Conservation (phyloP, 1,140 invertebrate genomes). For the Meteorus sp. region DNA sequence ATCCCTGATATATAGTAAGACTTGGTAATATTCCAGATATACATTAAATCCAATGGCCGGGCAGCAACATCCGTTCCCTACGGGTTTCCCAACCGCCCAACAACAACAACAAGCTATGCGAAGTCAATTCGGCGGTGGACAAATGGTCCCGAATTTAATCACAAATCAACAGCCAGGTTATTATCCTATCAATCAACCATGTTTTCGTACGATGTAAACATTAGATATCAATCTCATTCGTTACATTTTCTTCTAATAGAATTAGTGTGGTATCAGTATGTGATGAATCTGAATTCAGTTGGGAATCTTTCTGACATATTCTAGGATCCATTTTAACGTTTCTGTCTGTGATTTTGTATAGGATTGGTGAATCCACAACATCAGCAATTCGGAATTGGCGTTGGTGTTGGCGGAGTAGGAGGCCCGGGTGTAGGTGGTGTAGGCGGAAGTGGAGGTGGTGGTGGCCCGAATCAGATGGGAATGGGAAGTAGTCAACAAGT, state of each 20-base stretch:
- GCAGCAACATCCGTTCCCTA: constrained; percentile 63
- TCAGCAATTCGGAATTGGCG: constrained; percentile 53
- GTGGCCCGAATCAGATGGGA: constrained; percentile 44
- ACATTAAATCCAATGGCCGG: too few relatives aligned
- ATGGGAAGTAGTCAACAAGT: constrained; percentile 54
- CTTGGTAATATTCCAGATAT: too few relatives aligned
- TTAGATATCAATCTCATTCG: too few relatives aligned
- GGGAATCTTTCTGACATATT: too few relatives aligned
- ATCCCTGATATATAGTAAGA: too few relatives aligned
- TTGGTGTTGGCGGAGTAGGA: constrained; percentile 41
- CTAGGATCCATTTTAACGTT: too few relatives aligned
- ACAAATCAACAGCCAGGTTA: constrained; percentile 53
- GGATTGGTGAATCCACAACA: constrained; percentile 51
- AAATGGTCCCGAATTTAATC: constrained; percentile 62
- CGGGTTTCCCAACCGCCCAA: constrained; percentile 62
- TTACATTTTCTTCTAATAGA: too few relatives aligned
- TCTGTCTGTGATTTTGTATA: too few relatives aligned
- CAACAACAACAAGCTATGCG: constrained; percentile 60
- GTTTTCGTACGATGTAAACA: too few relatives aligned
- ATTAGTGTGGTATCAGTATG: too few relatives aligned
- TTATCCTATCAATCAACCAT: background rate
- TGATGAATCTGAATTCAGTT: too few relatives aligned
- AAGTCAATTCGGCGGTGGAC: constrained; percentile 61
- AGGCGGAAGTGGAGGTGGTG: constrained; percentile 30
- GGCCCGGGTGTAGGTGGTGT: too few relatives aligned